These are phyloP conservation scores for Notamacropus eugenii DNA, from an alignment of 2,797 vertebrate species.

Conservation along the genomic window DNA sequence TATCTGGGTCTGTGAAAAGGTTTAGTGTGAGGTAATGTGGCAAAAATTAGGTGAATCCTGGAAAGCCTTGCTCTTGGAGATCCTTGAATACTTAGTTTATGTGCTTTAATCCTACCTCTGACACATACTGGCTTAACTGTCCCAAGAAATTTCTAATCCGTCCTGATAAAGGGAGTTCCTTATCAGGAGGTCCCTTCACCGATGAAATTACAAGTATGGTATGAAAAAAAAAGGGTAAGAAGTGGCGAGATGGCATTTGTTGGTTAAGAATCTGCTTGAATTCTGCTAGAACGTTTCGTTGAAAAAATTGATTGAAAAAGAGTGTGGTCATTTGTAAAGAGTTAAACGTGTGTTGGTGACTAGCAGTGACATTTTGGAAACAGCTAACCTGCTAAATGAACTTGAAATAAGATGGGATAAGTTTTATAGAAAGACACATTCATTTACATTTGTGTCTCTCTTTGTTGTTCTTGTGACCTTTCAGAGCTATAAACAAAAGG, in stretches of 20 bases:
- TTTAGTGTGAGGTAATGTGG: background rate
- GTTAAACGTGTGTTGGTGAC: slow-evolving; percentile 1
- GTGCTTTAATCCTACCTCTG: background rate
- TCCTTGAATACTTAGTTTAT: background rate
- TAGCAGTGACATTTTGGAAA: slow-evolving; percentile 36
- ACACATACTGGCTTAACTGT: background rate
- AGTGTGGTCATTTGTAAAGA: slow-evolving; percentile 36
- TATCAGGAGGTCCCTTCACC: background rate
- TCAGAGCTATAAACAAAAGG: slow-evolving; percentile 72
- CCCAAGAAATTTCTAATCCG: background rate
- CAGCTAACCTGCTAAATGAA: slow-evolving; percentile 28
- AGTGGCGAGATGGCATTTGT: background rate
- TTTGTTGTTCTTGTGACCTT: slow-evolving; percentile 63
- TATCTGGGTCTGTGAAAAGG: background rate
- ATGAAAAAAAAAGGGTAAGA: background rate
- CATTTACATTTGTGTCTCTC: slow-evolving; percentile 7
- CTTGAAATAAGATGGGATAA: slow-evolving; percentile 13
- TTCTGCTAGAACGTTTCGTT: background rate
- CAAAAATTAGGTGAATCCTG: background rate
- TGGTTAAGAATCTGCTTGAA: background rate
- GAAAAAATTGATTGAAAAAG: slow-evolving; percentile 17
- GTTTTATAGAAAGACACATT: background rate
- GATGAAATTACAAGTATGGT: background rate
- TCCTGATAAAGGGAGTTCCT: background rate
- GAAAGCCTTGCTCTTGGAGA: background rate